Conservation (phyloP, 2,113 vertebrate species). For the Tapirus terrestris region DNA sequence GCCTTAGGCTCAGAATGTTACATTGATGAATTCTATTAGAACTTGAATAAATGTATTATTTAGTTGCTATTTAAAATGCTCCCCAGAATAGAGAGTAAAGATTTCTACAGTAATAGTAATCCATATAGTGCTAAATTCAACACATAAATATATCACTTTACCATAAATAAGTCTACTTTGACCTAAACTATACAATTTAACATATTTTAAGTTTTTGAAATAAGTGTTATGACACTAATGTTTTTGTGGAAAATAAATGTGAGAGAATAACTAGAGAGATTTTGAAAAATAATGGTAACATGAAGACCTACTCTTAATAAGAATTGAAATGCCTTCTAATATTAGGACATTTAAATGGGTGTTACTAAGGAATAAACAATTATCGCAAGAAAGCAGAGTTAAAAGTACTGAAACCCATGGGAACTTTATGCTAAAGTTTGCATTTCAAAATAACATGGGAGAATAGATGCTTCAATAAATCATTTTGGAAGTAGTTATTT, state of each 20-base stretch:
- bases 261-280: not conserved
- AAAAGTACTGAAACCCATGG: not conserved
- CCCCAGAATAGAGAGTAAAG: not conserved
- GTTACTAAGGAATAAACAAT: not conserved
- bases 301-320: not conserved
- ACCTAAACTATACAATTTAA: not conserved
- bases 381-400: not conserved
- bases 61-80: not conserved
- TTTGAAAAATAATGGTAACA: not conserved
- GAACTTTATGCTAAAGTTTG: not conserved
- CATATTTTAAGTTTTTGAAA: not conserved
- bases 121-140: not conserved
- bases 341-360: not conserved
- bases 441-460: not conserved
- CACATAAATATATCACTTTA: not conserved
- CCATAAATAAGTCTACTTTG: not conserved
- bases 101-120: not conserved
- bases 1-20: not conserved
- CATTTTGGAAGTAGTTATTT: not conserved
- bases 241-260: not conserved
- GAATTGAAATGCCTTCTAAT: not conserved
- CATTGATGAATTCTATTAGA: not conserved
- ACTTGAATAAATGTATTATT: not conserved
- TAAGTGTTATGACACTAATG: not conserved
- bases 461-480: not conserved